These are phyloP conservation scores for Drosophila monieri DNA, from an alignment of 2,888 invertebrate genomes.

Conservation along the genomic window DNA sequence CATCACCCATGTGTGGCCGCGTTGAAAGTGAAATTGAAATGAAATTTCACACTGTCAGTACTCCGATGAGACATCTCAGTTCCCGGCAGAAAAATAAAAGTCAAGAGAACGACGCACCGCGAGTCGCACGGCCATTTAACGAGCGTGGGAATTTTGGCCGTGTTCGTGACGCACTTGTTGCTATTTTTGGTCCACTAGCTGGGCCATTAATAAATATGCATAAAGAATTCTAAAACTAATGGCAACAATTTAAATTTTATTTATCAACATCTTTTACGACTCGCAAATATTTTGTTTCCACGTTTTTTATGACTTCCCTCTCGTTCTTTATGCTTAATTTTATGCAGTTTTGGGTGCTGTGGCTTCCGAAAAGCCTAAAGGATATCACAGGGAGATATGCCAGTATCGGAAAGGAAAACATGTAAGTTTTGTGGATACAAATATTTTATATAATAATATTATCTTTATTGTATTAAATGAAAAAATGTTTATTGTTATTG, in stretches of 20 bases:
- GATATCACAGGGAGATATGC: conserved; percentile 77
- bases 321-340: conserved; percentile 7
- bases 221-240: conserved; percentile 57
- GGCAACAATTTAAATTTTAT: conserved; percentile 57
- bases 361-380: conserved; percentile 62
- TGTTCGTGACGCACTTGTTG: conserved; percentile 66
- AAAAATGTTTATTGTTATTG: not conserved
- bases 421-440: conserved; percentile 52
- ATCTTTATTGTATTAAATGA: not conserved
- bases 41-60: conserved; percentile 38
- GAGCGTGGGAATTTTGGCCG: conserved; percentile 70
- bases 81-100: conserved; percentile 47
- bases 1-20: not conserved
- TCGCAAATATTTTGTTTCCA: conserved; percentile 33
- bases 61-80: conserved; percentile 40
- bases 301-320: conserved; percentile 17
- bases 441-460: not conserved
- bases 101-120: not conserved
- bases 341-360: conserved; percentile 49
- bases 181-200: conserved; percentile 53
- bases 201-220: conserved; percentile 52
- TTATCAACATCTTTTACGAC: conserved; percentile 48
- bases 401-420: conserved; percentile 74
- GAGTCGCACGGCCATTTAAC: conserved; percentile 50
- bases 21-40: conserved; percentile 56